Base-by-base conservation (phyloP, 2,888 invertebrate species). In the Drosophila cracens region DNA sequence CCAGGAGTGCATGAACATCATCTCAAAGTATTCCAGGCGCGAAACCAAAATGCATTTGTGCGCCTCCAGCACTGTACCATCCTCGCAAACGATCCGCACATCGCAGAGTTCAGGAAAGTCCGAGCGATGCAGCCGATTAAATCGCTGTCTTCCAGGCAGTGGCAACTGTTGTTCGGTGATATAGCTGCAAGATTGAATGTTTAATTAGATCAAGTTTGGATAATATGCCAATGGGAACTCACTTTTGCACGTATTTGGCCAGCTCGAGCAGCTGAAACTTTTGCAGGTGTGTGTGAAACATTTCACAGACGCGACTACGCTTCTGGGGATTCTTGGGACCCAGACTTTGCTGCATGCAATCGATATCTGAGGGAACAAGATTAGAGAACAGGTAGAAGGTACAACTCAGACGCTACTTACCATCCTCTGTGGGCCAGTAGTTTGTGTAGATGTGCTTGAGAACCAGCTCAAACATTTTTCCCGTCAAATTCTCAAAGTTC, bases 11-110 rank as follows among this genome's bases (percentile, higher is more conserved):
- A 95, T 95, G 83, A 98, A 96, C 96, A 98, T 97, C 84, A 96
- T 96, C 72, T 95, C 95, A 91, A 98, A 98, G 92, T 98, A 98
- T 77, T 98, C 97, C n/a, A 97, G 93, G 38, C 97, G 93, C 0
- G 97, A 96, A 0, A 96, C 95, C 25, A 98, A 93, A n/a, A 98
- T 93, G 90, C 97, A 98, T 89, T 96, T 96, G 91, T 98, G 98
- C 0, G 97, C 97, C 0, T 94, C 92, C 29, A 97, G 92, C 51
- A 91, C 84, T 31, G 87, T 74, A 46, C 94, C 94, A 29, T 94
- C 94, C 40, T 94, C 94, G 43, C 94, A 94, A 36, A 94, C 90
- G 0, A 96, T 95, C 49, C 93, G 94, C 0, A 96, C 95, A 91
- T 96, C 96, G 75, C 94, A 95, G 0, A 96, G 92, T 16, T 94